A percentile compares a stretch with the other conserved stretches of the same genome.
Evolutionary conservation across 2,888 invertebrate species (phyloP).

Genomic region (Cynaeus angustus): DNA sequence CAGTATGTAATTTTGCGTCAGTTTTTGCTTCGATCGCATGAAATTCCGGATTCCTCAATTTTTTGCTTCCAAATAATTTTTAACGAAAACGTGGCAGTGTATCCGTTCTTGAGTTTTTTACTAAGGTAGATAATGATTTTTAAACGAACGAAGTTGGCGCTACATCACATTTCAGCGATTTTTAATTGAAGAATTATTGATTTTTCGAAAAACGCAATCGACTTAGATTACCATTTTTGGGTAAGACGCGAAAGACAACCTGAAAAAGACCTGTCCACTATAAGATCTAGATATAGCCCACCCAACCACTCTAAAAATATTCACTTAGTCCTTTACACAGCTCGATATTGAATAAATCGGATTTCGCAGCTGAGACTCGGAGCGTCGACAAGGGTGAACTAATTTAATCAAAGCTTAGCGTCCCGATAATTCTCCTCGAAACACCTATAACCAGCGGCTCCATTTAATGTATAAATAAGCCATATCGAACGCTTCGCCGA

Average conservation of each 20-base stretch:
- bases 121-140: too few species aligned
- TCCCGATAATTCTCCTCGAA: slow-evolving; percentile 51
- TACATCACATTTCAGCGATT: too few species aligned
- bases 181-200: too few species aligned
- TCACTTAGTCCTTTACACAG: slow-evolving; percentile 6
- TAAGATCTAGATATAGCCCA: background rate
- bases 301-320: slow-evolving; percentile 10
- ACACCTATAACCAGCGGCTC: slow-evolving; percentile 43
- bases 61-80: too few species aligned
- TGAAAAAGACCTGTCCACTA: background rate
- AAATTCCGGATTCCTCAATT: too few species aligned
- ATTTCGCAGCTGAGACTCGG: slow-evolving; percentile 36
- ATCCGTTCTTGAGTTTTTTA: too few species aligned
- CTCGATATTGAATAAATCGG: slow-evolving; percentile 40
- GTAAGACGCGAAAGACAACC: too few species aligned
- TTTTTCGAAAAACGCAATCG: too few species aligned
- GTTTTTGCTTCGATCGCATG: slow-evolving; percentile 9
- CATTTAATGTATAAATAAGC: slow-evolving; percentile 40
- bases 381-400: slow-evolving; percentile 56
- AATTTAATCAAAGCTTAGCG: slow-evolving; percentile 56
- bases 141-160: too few species aligned
- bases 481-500: slow-evolving; percentile 10
- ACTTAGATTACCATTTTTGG: too few species aligned
- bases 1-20: slow-evolving; percentile 16
- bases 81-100: too few species aligned